Base-by-base conservation (phyloP, 2,797 vertebrate species). In the Sphenopsis melanotis region DNA sequence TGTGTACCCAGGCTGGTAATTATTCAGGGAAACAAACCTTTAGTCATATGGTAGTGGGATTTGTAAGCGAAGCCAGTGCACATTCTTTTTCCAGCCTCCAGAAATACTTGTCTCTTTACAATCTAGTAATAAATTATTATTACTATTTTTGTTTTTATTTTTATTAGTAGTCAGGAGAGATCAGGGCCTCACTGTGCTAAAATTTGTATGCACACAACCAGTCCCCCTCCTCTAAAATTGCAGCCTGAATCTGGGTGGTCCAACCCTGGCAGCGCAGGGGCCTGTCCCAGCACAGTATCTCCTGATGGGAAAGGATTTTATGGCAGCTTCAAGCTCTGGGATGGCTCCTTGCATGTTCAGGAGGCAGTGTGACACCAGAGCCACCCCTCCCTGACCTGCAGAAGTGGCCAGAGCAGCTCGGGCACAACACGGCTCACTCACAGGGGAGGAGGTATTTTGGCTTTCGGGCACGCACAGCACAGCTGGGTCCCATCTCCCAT, bases 401-500 rank as follows among this genome's bases (percentile, higher is more conserved):
- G 59, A 61, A 85, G 55, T 84, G 87, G 36, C 84, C 71, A 11
- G 57, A 92, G 88, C 41, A 37, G 70, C 87, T 76, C 68, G 1
- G 1, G 59, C 47, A 75, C 76, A 50, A 20, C 47, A 15, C 0
- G 0, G 26, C 63, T 90, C 49, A 11, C 72, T 86, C 65, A n/a
- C 32, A 15, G 0, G 0, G 39, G 39, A 84, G 36, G 86, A 93
- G 87, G 72, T 85, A 39, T 91, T 94, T 68, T 71, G 50, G 61
- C 3, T 6, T 88, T 83, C 89, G 91, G 91, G 93, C 96, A 95
- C 24, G 88, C 70, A 92, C 59, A 36, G 83, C 66, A 90, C 95
- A 96, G 95, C 95, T 96, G 96, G 44, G 85, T 89, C 66, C 66
- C 75, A 44, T 96, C 95, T 94, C 85, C 74, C 88, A 74, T 52